Conservation (phyloP, 2,888 invertebrate species). For the Cryptocephalus primarius region DNA sequence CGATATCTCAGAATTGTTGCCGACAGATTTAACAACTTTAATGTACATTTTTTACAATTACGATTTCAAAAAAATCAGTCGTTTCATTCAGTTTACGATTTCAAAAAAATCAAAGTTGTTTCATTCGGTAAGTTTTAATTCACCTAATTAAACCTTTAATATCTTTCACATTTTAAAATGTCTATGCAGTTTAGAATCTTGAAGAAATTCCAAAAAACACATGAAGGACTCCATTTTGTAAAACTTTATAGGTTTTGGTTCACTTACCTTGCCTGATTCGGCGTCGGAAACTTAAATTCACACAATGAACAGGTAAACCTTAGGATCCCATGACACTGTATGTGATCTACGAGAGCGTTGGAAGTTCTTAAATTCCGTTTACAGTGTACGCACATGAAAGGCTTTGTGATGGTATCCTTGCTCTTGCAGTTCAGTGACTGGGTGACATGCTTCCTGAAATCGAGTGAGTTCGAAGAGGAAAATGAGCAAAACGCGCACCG, state of each 20-base stretch:
- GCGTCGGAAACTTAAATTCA: slow-evolving; percentile 29
- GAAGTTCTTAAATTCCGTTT: slow-evolving; percentile 36
- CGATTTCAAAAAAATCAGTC: too few species aligned
- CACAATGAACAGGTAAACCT: slow-evolving; percentile 52
- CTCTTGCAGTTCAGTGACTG: slow-evolving; percentile 15
- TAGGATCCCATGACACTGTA: slow-evolving; percentile 47
- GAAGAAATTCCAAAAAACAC: too few species aligned
- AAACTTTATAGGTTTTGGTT: background rate
- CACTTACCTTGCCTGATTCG: slow-evolving; percentile 23
- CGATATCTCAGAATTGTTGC: too few species aligned
- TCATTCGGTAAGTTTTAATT: too few species aligned
- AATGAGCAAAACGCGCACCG: slow-evolving; percentile 41
- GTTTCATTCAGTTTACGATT: too few species aligned
- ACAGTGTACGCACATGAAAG: slow-evolving; percentile 43
- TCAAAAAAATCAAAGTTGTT: too few species aligned
- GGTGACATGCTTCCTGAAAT: slow-evolving; percentile 36
- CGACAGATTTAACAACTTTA: too few species aligned
- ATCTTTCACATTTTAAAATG: too few species aligned
- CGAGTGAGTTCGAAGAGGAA: slow-evolving; percentile 25
- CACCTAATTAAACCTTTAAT: too few species aligned
- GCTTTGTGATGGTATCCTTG: slow-evolving; percentile 11
- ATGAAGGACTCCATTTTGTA: too few species aligned
- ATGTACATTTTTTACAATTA: too few species aligned
- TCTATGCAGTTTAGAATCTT: too few species aligned
- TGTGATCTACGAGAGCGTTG: slow-evolving; percentile 43